phyloP scores from a whole-genome alignment of 2,113 vertebrate species.

The Columba livia region DNA sequence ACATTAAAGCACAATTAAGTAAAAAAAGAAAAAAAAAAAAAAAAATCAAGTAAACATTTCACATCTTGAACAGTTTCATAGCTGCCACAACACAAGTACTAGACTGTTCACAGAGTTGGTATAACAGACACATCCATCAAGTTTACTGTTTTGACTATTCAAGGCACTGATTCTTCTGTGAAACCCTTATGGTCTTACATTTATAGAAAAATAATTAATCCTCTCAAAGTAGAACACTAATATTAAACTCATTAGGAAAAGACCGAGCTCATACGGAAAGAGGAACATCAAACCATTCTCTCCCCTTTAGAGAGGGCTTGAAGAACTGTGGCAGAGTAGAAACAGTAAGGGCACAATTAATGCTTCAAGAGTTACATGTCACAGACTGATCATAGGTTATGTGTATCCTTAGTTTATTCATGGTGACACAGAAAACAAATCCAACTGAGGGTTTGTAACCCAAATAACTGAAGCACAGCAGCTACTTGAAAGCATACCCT shows the following conservation, averaged over 20 bases:
- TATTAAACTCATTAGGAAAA: neutral
- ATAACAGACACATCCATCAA: neutral
- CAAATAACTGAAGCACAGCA: neutral
- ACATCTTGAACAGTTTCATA: neutral
- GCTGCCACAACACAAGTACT: neutral
- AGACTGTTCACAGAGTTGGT: neutral
- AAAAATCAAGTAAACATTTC: neutral
- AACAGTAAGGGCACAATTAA: neutral
- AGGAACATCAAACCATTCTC: neutral
- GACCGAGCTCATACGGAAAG: neutral
- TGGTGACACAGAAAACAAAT: neutral
- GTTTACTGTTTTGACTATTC: neutral
- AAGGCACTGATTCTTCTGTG: neutral
- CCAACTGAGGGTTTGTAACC: neutral
- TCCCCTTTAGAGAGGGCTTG: fast-evolving
- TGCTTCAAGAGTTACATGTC: neutral
- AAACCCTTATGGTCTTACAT: neutral
- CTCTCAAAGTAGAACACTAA: neutral
- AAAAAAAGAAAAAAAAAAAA: neutral
- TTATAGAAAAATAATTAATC: neutral
- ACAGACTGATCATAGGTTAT: neutral
- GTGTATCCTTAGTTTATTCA: neutral
- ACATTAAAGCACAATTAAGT: conserved; percentile 10
- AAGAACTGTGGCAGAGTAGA: neutral
- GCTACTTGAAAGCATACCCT: neutral